These are phyloP conservation scores for Cheilinus undulatus DNA, from an alignment of 2,113 vertebrate genomes.

Conservation along the genomic window DNA sequence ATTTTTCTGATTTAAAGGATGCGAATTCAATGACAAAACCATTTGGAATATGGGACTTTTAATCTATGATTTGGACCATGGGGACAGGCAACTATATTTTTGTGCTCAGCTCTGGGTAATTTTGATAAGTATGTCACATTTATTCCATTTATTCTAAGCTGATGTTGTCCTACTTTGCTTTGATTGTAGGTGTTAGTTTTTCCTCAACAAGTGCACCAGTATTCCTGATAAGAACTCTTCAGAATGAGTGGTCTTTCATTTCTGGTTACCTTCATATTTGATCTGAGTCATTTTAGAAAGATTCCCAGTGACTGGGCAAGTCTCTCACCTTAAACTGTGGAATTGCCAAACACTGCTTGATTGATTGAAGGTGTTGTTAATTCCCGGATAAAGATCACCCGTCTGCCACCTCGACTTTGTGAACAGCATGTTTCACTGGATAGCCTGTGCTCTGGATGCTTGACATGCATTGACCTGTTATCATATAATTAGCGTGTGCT, in stretches of 20 bases:
- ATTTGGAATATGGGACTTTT: conserved; percentile 85
- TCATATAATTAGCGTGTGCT: conserved; percentile 48
- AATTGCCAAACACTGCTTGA: background rate
- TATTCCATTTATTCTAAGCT: conserved; percentile 34
- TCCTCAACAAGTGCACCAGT: conserved; percentile 17
- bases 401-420: conserved; percentile 3
- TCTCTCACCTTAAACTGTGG: background rate
- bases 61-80: conserved; percentile 72
- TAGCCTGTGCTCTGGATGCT: conserved; percentile 22
- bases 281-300: background rate
- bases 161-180: conserved; percentile 23
- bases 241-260: background rate
- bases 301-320: background rate
- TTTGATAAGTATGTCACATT: conserved; percentile 82
- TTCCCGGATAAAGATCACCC: conserved; percentile 20
- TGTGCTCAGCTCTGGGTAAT: conserved; percentile 73
- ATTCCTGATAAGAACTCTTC: background rate
- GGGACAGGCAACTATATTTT: conserved; percentile 68
- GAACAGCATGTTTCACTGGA: conserved; percentile 28
- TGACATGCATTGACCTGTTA: conserved; percentile 38
- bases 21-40: conserved; percentile 71
- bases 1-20: conserved; percentile 57
- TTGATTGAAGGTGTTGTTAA: background rate
- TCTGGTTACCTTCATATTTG: background rate
- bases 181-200: conserved; percentile 1